Evolutionary conservation across 2,797 vertebrate genomes (phyloP), one percentile per base, ranked within the genome.

Genomic region (Paratrypauchen microcephalus): DNA sequence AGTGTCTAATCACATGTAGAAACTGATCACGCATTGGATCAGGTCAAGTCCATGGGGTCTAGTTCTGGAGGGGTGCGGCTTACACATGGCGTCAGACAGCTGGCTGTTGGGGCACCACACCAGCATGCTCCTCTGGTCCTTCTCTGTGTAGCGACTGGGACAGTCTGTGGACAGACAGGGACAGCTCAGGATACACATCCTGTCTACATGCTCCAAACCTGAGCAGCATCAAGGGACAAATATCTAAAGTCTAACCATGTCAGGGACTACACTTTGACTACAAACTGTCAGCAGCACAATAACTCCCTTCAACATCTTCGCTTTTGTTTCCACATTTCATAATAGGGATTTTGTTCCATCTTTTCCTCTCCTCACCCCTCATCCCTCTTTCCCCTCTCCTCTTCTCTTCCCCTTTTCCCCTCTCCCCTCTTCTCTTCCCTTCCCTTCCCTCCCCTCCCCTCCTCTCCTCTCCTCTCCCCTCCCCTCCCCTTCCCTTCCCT

Each of bases 81-180:
- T 94, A 98, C 96, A 83, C 92, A 97, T 97, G 68, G 95, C 92
- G 61, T 96, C 95, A 0, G 96, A 95, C 28, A 98, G 94, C 23
- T 87, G 92, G 74, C 86, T 92, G 84, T 94, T 95, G 41, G 96
- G 96, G n/a, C 95, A 95, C 96, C 96, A 98, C 45, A 98, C 96
- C 75, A 98, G 77, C 96, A 98, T 97, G 82, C 95, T 96, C 89
- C 95, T 95, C 82, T 96, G 90, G 78, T 97, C 95, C 86, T 94
- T 95, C 82, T 95, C 95, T 75, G 84, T 94, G 81, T 92, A 94
- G 63, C 94, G 93, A 0, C 89, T 75, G 0, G 92, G 89, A 75
- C 91, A 92, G 82, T 96, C 96, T 97, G 89, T 12, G 74, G 54
- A 32, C 47, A 50, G 6, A 72, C 60, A 23, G 57, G 24, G 11